Conservation (phyloP, 1,140 invertebrate genomes). For the Panulirus ornatus region DNA sequence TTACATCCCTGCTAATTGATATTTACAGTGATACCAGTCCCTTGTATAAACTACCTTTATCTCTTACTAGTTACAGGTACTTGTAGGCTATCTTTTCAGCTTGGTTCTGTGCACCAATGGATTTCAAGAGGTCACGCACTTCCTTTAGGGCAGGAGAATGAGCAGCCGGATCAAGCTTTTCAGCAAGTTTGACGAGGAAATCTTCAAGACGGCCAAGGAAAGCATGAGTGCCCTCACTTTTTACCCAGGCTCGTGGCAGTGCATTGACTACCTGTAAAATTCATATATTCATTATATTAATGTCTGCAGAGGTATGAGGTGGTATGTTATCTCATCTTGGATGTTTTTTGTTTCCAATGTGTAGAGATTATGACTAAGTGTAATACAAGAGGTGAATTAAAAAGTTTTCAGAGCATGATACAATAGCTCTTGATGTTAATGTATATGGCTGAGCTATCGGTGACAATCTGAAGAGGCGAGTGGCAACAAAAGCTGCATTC, state of each 20-base stretch:
- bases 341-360: too few relatives aligned
- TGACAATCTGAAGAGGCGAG: too few relatives aligned
- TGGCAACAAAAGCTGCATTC: too few relatives aligned
- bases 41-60: background rate
- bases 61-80: constrained; percentile 51
- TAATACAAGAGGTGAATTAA: background rate
- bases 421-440: too few relatives aligned
- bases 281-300: background rate
- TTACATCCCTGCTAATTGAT: background rate
- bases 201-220: constrained; percentile 70
- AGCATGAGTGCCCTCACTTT: constrained; percentile 67
- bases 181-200: constrained; percentile 55
- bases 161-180: constrained; percentile 62
- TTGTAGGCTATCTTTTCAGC: constrained; percentile 63
- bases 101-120: constrained; percentile 54
- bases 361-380: background rate
- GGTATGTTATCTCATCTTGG: too few relatives aligned
- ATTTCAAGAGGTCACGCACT: constrained; percentile 57
- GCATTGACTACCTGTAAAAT: constrained; percentile 70
- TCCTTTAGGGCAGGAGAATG: constrained; percentile 65
- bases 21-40: background rate
- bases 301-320: too few relatives aligned
- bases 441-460: too few relatives aligned
- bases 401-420: background rate
- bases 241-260: constrained; percentile 68